Evolutionary conservation across 2,888 invertebrate genomes (phyloP).

Genomic region (Bursaphelenchus okinawaensis): DNA sequence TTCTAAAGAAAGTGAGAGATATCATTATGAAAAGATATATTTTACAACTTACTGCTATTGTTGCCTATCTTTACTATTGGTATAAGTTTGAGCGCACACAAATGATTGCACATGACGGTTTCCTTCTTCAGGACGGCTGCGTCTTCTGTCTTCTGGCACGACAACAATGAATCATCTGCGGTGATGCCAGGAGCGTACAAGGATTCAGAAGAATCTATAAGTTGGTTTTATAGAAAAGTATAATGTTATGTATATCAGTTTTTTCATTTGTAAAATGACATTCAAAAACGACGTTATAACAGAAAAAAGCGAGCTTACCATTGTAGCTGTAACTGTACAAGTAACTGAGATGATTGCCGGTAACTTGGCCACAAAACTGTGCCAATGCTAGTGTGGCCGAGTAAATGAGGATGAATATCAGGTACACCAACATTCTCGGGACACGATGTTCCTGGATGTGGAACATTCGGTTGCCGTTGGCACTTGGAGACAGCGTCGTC

Average conservation of each 20-base stretch:
- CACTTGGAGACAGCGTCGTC: conserved; percentile 10
- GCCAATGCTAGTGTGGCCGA: background rate
- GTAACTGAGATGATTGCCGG: background rate
- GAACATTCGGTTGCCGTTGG: background rate
- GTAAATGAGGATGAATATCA: background rate
- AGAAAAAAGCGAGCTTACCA: too few relatives aligned
- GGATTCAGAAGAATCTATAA: background rate
- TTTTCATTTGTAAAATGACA: too few relatives aligned
- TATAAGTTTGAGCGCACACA: background rate
- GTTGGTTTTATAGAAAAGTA: too few relatives aligned
- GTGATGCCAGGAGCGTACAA: background rate
- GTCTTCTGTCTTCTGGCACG: background rate
- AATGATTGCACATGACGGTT: background rate
- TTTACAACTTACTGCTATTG: background rate
- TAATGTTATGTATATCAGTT: too few relatives aligned
- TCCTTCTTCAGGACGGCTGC: background rate
- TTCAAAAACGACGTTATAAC: too few relatives aligned
- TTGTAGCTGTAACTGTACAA: background rate
- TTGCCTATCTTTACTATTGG: background rate
- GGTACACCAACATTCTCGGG: background rate
- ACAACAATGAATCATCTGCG: background rate
- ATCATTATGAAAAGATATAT: too few relatives aligned
- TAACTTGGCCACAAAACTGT: background rate
- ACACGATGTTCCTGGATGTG: too few relatives aligned
- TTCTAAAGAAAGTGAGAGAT: too few relatives aligned